phyloP scores from a whole-genome alignment of 2,797 vertebrate genomes.

The Myripristis jacobus region DNA sequence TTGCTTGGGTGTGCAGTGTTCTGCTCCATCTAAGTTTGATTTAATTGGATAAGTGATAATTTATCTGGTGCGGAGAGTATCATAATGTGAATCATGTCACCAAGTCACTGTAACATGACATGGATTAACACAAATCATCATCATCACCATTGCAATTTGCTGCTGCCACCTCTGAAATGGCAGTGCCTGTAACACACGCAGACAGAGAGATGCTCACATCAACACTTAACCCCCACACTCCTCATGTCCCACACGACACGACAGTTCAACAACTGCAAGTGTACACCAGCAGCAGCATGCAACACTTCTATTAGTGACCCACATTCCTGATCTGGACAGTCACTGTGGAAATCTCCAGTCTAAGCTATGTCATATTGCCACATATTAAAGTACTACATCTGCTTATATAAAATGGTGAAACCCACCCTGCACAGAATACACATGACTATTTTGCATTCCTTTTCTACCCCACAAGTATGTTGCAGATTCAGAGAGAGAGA shows the following conservation, averaged over 20 bases:
- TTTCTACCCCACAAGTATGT: conserved; percentile 25
- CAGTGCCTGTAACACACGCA: conserved; percentile 52
- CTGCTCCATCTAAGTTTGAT: conserved; percentile 57
- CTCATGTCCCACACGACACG: conserved; percentile 36
- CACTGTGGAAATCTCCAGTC: conserved; percentile 30
- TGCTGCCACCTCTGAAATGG: conserved; percentile 61
- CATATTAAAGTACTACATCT: conserved; percentile 23
- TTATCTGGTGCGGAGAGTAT: conserved; percentile 63
- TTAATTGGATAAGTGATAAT: conserved; percentile 77
- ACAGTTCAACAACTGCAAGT: conserved; percentile 1
- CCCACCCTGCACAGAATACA: conserved; percentile 17
- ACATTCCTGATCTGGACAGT: conserved; percentile 57
- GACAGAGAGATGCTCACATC: conserved; percentile 51
- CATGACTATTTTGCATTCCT: conserved; percentile 42
- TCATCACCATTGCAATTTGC: conserved; percentile 60
- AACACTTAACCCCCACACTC: conserved; percentile 45
- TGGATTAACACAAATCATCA: conserved; percentile 73
- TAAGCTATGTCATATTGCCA: conserved; percentile 24
- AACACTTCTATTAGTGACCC: conserved; percentile 54
- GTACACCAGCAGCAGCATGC: conserved; percentile 15
- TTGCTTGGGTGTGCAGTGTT: conserved; percentile 42
- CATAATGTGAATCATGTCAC: conserved; percentile 69
- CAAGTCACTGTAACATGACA: conserved; percentile 70
- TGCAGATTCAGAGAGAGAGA: conserved; percentile 35
- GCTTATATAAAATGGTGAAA: conserved; percentile 29